A percentile compares a stretch with the other conserved stretches of the same genome.
phyloP scores from a whole-genome alignment of 2,113 vertebrate genomes.

The Drymodes brunneopygia region DNA sequence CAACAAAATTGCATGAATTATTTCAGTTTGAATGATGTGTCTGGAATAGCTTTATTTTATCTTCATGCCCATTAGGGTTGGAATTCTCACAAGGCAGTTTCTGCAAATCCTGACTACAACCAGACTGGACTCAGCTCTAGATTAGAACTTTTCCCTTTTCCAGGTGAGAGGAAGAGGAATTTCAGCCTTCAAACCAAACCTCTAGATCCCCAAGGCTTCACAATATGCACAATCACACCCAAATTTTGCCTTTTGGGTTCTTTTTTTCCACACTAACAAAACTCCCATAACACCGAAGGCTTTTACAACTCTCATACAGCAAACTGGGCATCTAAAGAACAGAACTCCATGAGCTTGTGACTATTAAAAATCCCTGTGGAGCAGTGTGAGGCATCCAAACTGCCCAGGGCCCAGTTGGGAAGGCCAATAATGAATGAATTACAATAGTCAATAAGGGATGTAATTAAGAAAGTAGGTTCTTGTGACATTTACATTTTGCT shows the following conservation, averaged over 20 bases:
- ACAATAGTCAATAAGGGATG: background rate
- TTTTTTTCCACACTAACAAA: background rate
- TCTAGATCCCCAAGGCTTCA: background rate
- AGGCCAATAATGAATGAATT: slow-evolving; percentile 40
- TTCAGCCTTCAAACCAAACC: background rate
- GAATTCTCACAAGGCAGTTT: background rate
- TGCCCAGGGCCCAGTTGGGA: background rate
- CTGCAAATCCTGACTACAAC: background rate
- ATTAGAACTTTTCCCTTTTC: background rate
- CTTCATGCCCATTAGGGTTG: background rate
- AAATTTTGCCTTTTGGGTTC: background rate
- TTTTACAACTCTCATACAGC: background rate
- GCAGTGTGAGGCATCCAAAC: background rate
- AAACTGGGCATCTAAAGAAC: background rate
- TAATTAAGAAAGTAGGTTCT: slow-evolving; percentile 16
- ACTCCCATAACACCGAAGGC: background rate
- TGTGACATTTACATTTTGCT: slow-evolving; percentile 33
- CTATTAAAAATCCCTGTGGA: slow-evolving; percentile 1
- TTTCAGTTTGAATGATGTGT: background rate
- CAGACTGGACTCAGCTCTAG: background rate
- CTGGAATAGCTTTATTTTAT: background rate
- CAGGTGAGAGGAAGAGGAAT: background rate
- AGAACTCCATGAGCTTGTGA: background rate
- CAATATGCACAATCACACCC: background rate
- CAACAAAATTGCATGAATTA: background rate